Evolutionary conservation across 2,113 vertebrate genomes (phyloP), one percentile per base, ranked within the genome.

Genomic region (Coptodon rendalli): DNA sequence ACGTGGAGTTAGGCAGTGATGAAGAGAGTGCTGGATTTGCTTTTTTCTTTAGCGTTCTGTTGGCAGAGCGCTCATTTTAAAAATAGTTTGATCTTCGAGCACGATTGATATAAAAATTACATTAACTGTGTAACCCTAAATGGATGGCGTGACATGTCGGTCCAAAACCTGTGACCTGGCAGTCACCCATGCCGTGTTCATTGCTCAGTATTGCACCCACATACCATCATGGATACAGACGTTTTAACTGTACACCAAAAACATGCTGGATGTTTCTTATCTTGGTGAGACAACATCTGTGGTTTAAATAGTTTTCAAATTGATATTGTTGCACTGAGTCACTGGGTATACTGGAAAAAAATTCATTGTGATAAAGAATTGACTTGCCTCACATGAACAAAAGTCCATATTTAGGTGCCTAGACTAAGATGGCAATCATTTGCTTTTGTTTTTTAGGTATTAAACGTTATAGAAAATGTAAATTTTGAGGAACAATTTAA

Each of bases 171-270:
- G 6, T 3, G 24, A 76, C 45, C 3, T 27, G 38, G 0, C 40
- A 48, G 22, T 27, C 22, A 48, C 0, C 40, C 9, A 0, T 78
- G 43, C 43, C 0, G 4, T 7, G 6, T 78, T 78, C 24, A 50
- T 50, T 50, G 43, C 17, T 78, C 43, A 31, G 27, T 78, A 1
- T 78, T 78, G 43, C 71, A 50, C 6, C 9, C 45, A 29, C 1
- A 50, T 29, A 31, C 38, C 22, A 17, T 73, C 66, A 71, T 31
- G 16, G 43, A 50, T 78, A 9, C 22, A 17, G 40, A 27, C 3
- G 14, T 73, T 76, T 50, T 29, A 78, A 50, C 24, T 78, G 45
- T 13, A 11, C 9, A 0, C 71, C 9, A 29, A 78, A 50, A 50
- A 78, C 71, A 78, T 50, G 17, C 24, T 31, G 24, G 0, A 50